A percentile compares a stretch with the other conserved stretches of the same genome.
Evolutionary conservation across 2,113 vertebrate species (phyloP).

Genomic region (Alces alces): DNA sequence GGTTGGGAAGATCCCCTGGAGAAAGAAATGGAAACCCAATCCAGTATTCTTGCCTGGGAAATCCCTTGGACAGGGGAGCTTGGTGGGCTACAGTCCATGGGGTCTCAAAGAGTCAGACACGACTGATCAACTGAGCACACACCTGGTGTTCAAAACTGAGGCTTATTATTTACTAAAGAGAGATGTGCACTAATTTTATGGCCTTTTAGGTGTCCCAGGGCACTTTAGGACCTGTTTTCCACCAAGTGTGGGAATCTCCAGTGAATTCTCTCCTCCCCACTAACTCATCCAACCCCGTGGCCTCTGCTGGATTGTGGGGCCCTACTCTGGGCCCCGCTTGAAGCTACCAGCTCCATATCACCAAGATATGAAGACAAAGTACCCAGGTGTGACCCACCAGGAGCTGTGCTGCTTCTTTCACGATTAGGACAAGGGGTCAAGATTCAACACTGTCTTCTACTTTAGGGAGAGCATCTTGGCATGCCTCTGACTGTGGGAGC

Average conservation of each 20-base stretch:
- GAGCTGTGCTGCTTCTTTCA: background rate
- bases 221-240: background rate
- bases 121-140: background rate
- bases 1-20: background rate
- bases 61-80: background rate
- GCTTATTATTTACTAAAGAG: background rate
- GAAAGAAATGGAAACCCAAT: background rate
- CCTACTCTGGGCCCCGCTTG: background rate
- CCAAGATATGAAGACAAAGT: no score
- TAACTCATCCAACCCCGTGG: background rate
- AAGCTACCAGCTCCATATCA: background rate
- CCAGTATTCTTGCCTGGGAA: background rate
- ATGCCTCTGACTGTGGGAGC: background rate
- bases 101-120: background rate
- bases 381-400: background rate
- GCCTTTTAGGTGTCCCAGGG: background rate
- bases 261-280: background rate
- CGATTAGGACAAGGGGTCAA: background rate
- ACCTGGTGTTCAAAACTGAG: background rate
- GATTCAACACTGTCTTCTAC: background rate
- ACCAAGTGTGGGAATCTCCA: background rate
- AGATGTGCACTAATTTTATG: background rate
- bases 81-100: background rate
- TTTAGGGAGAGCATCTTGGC: background rate
- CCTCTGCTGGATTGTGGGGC: no score